Evolutionary conservation across 2,113 vertebrate genomes (phyloP).

Genomic region (Microtus richardsoni): DNA sequence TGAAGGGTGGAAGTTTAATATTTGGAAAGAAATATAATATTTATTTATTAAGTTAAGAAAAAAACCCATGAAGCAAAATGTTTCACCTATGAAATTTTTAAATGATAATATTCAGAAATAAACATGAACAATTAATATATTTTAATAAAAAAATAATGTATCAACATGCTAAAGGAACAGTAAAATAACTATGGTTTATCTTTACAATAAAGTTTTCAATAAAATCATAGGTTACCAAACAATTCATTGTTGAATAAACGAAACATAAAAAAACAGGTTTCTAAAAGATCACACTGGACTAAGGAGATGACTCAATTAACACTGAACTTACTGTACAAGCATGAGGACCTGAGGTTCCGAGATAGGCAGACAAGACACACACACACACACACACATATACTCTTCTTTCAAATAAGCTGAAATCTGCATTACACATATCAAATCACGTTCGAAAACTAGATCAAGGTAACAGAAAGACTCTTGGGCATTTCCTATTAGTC

Average conservation of each 20-base stretch:
- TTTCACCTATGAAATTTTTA: neutral
- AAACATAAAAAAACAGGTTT: neutral
- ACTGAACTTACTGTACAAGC: neutral
- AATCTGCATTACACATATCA: neutral
- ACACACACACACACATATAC: neutral
- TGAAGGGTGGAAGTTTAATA: neutral
- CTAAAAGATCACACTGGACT: neutral
- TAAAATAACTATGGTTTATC: neutral
- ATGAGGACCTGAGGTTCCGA: neutral
- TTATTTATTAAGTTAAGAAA: neutral
- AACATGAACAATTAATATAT: neutral
- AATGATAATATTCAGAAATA: neutral
- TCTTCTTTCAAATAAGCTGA: conserved; percentile 27
- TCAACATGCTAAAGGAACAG: neutral
- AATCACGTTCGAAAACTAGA: neutral
- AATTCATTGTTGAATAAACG: neutral
- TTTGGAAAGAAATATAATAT: neutral
- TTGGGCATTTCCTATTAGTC: neutral
- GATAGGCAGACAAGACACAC: neutral
- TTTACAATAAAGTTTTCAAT: neutral
- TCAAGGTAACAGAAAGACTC: conserved; percentile 34
- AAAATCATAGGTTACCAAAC: neutral
- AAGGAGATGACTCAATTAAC: neutral
- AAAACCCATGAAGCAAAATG: neutral
- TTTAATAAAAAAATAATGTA: neutral